Evolutionary conservation across 2,113 vertebrate genomes (phyloP).

Genomic region (Eupsittula cactorum): DNA sequence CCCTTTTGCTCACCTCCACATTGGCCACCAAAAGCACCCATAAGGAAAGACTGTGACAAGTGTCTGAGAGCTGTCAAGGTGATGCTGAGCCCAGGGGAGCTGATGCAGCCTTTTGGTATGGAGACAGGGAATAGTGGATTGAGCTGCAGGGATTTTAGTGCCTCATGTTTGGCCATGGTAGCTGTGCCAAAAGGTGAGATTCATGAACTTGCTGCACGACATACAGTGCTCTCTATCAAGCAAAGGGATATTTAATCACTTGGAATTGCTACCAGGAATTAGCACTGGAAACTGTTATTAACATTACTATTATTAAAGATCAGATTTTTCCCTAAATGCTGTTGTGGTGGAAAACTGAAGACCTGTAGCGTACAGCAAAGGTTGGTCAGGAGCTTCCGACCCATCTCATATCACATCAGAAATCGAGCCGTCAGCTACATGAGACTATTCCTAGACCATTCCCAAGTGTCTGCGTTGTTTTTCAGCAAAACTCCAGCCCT

Average conservation of each 20-base stretch:
- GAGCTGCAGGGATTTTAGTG: neutral
- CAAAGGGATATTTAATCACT: neutral
- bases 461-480: neutral
- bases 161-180: accelerated
- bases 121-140: neutral
- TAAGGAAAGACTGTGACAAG: neutral
- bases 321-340: neutral
- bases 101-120: neutral
- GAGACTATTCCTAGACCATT: neutral
- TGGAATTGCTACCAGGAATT: neutral
- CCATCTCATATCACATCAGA: accelerated
- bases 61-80: neutral
- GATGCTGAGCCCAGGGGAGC: neutral
- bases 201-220: neutral
- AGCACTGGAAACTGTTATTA: neutral
- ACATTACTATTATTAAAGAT: neutral
- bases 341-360: neutral
- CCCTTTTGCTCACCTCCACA: neutral
- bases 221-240: neutral
- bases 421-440: neutral
- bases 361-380: neutral
- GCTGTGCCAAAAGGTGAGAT: neutral
- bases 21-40: neutral
- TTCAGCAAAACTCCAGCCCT: neutral
- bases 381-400: neutral